Evolutionary conservation across 1,140 invertebrate species (phyloP).

Genomic region (Cotesia chilonis): DNA sequence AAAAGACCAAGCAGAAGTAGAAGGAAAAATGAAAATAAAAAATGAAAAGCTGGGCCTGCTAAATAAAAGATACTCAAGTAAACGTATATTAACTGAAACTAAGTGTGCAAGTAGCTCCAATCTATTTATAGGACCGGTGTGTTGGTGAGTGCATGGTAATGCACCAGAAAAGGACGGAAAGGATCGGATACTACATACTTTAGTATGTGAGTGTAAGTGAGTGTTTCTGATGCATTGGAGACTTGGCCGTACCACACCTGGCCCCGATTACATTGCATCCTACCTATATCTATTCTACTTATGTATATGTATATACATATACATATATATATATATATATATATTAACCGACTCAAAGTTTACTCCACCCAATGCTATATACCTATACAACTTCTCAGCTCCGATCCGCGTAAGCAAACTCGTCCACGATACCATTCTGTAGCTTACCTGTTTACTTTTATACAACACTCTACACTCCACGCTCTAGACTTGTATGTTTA

Average conservation of each 20-base stretch:
- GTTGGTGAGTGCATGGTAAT: background rate
- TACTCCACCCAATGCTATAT: conserved; percentile 39
- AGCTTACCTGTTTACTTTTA: too few relatives aligned
- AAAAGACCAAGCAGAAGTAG: background rate
- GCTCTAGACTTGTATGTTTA: background rate
- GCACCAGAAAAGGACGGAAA: background rate
- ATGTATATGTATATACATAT: conserved; percentile 44
- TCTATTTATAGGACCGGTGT: conserved; percentile 57
- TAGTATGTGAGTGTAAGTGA: conserved; percentile 20
- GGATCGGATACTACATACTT: too few relatives aligned
- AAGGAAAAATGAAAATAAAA: conserved; percentile 5
- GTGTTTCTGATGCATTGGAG: conserved; percentile 21
- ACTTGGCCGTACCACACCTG: conserved; percentile 56
- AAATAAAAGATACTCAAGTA: conserved; percentile 31
- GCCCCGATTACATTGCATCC: conserved; percentile 57
- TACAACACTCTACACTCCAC: too few relatives aligned
- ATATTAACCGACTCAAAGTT: too few relatives aligned
- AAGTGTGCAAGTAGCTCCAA: conserved; percentile 58
- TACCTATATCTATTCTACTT: conserved; percentile 56
- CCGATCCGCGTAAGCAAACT: too few relatives aligned
- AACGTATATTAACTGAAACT: conserved; percentile 29
- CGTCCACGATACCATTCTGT: too few relatives aligned
- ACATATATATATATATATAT: conserved; percentile 6
- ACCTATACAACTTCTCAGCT: background rate
- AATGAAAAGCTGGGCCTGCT: conserved; percentile 39